Conservation (phyloP, 2,113 vertebrate genomes). For the Electrona antarctica region DNA sequence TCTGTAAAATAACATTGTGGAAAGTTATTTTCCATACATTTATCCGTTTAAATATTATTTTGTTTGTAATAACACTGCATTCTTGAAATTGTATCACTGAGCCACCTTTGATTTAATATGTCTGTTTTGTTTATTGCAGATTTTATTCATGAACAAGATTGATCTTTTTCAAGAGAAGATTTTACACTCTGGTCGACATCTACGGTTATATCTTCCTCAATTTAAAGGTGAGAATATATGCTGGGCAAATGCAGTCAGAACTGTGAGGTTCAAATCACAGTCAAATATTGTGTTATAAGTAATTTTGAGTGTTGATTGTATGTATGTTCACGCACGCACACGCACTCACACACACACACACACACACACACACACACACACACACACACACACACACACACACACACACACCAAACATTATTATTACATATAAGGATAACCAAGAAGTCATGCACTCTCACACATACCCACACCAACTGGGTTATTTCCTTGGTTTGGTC, state of each 20-base stretch:
- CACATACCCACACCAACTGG: not conserved
- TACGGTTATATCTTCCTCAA: constrained; percentile 74
- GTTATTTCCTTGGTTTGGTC: constrained; percentile 16
- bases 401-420: not conserved
- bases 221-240: constrained; percentile 74
- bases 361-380: not conserved
- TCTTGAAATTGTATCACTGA: no score
- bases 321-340: no score
- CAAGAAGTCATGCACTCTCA: not conserved
- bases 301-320: not conserved
- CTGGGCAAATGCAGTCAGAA: not conserved
- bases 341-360: no score
- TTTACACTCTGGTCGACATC: constrained; percentile 76
- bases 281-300: not conserved
- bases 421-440: not conserved
- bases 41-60: constrained; percentile 30
- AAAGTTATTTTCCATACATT: constrained; percentile 20
- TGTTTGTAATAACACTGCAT: not conserved
- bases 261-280: not conserved
- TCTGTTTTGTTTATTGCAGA: constrained; percentile 64
- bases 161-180: constrained; percentile 85
- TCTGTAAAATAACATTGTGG: constrained; percentile 20
- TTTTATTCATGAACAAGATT: constrained; percentile 85
- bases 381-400: not conserved
- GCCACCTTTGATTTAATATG: no score